Conservation (phyloP, 2,888 invertebrate species). For the Scaptomyza tumidula region DNA sequence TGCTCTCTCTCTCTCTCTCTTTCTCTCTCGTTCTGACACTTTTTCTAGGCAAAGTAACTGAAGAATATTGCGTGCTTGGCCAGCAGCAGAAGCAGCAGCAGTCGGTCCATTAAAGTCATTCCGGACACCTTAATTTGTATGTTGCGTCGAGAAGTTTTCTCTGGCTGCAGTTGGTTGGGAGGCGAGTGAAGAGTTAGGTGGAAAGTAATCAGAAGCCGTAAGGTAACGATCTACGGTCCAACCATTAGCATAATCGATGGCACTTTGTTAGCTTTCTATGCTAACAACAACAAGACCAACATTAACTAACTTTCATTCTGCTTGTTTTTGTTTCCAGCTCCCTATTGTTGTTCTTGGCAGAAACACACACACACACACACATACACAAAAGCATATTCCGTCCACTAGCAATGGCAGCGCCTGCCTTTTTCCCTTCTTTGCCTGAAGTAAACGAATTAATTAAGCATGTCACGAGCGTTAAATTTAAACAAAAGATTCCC, state of each 20-base stretch:
- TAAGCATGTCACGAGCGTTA: constrained; percentile 69
- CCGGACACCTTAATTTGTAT: constrained; percentile 35
- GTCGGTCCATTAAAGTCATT: constrained; percentile 37
- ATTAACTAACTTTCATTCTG: constrained; percentile 1
- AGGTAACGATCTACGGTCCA: constrained; percentile 13
- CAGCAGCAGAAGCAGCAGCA: constrained; percentile 4
- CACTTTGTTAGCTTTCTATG: constrained; percentile 54
- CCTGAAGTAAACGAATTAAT: constrained; percentile 71
- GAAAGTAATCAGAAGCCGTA: constrained; percentile 30
- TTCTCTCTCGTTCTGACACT: not conserved
- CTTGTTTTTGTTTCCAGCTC: constrained; percentile 4
- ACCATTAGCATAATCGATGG: constrained; percentile 73
- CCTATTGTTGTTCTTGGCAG: constrained; percentile 39
- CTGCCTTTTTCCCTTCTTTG: constrained; percentile 8
- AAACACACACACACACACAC: constrained; percentile 21
- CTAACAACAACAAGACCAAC: constrained; percentile 4
- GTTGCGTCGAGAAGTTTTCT: constrained; percentile 5
- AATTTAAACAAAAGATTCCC: constrained; percentile 69
- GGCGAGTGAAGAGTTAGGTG: not conserved
- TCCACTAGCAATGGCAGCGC: not conserved
- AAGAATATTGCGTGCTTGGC: constrained; percentile 1
- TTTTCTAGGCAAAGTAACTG: not conserved
- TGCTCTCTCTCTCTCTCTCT: not conserved
- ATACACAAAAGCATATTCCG: constrained; percentile 10
- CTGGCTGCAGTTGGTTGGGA: constrained; percentile 5